Conservation (phyloP, 2,888 invertebrate species). For the Ormyrus rosae region DNA sequence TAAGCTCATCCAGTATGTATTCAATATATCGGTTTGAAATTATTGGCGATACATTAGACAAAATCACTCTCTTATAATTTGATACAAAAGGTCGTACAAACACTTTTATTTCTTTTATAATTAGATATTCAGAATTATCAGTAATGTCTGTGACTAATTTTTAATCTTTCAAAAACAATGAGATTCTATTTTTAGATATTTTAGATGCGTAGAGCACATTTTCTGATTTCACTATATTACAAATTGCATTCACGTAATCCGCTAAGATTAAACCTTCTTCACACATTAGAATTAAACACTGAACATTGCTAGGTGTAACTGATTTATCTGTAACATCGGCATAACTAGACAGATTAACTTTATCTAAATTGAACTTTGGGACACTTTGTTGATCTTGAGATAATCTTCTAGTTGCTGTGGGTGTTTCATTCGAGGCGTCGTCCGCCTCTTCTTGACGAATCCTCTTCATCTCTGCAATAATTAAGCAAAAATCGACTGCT, state of each 20-base stretch:
- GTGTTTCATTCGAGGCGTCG: no score
- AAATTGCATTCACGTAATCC: not conserved
- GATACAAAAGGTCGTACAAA: not conserved
- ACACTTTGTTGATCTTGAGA: no score
- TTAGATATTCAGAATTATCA: not conserved
- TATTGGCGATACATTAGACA: not conserved
- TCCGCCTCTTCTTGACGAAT: no score
- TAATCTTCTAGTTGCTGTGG: no score
- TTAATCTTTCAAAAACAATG: not conserved
- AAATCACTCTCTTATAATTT: not conserved
- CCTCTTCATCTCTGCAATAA: no score
- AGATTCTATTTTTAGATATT: not conserved
- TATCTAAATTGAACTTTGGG: no score
- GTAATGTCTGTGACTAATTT: not conserved
- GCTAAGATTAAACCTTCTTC: not conserved
- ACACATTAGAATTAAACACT: not conserved
- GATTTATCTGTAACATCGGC: no score
- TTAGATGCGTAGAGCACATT: slow-evolving; percentile 1
- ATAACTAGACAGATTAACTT: no score
- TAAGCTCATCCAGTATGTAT: not conserved
- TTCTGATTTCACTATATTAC: not conserved
- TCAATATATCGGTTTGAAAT: slow-evolving; percentile 3
- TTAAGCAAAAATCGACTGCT: no score
- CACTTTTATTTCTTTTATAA: not conserved
- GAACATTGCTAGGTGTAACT: not conserved